These are phyloP conservation scores for Thaumetopoea pityocampa DNA, from an alignment of 1,140 invertebrate species.

Conservation along the genomic window DNA sequence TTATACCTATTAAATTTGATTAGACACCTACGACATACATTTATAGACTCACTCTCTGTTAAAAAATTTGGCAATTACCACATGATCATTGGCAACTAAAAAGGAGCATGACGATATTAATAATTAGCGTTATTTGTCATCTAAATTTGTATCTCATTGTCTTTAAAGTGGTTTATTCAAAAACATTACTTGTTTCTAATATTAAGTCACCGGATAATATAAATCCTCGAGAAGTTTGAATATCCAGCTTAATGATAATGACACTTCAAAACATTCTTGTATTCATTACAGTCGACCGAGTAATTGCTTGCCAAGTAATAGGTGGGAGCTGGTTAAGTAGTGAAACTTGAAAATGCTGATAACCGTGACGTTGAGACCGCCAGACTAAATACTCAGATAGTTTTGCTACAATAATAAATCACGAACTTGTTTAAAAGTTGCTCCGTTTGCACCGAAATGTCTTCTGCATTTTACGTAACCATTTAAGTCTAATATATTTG, in stretches of 20 bases:
- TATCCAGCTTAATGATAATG: constrained; percentile 8
- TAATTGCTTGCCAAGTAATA: constrained; percentile 28
- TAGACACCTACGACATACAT: too few relatives aligned
- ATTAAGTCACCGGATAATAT: too few relatives aligned
- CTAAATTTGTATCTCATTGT: too few relatives aligned
- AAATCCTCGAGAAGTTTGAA: neutral
- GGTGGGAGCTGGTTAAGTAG: constrained; percentile 25
- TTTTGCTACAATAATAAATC: constrained; percentile 43
- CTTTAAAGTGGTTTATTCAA: too few relatives aligned
- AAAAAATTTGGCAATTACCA: too few relatives aligned
- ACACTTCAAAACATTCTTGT: constrained; percentile 1
- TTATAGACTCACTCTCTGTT: too few relatives aligned
- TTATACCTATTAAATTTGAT: too few relatives aligned
- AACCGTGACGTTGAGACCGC: constrained; percentile 33
- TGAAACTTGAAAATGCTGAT: constrained; percentile 32
- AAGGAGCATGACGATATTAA: too few relatives aligned
- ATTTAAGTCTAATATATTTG: constrained; percentile 5
- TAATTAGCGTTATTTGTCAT: too few relatives aligned
- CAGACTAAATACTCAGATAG: constrained; percentile 40
- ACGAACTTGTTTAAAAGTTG: constrained; percentile 30
- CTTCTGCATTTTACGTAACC: constrained; percentile 17
- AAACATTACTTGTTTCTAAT: too few relatives aligned
- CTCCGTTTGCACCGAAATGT: constrained; percentile 12
- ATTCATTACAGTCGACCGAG: constrained; percentile 9
- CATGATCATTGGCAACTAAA: too few relatives aligned